Evolutionary conservation across 2,888 invertebrate species (phyloP), one percentile per base, ranked within the genome.

Genomic region (Amitus sp.): DNA sequence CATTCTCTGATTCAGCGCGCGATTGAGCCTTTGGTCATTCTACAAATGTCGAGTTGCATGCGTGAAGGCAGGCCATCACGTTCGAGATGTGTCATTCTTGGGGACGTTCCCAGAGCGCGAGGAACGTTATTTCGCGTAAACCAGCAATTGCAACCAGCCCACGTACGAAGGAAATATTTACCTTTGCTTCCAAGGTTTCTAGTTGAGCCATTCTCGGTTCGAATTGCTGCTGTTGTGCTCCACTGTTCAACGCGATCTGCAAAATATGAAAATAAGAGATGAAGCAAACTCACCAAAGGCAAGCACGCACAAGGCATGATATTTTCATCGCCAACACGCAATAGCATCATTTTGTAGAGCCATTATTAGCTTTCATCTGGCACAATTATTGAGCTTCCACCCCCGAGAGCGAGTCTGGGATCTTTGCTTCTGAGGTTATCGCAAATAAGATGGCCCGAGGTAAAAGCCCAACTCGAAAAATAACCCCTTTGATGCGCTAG

Each of bases 101-200:
- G 47, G 34, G 33, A 47, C 47, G 15, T 50, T 60, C 39, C 18
- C 18, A 12, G 15, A 53, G 49, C 37, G 37, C 17, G 27, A 23
- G 15, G n/a, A 50, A 50, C 42, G n/a, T n/a, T n/a, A 51, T 57
- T 56, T 33, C 23, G 45, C 27, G 45, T 40, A 13, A 53, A 13
- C 37, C 33, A 49, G 42, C 34, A 37, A 49, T 20, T 52, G 17
- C 20, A 33, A 30, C 13, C 28, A 18, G 28, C 33, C 37, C 10
- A 43, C 10, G 45, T n/a, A n/a, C n/a, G 52, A 62, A 37, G 47
- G 56, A 55, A 63, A 63, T 47, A 54, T 60, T 73, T 83, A 91
- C 91, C 88, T 91, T 91, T 67, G 91, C 91, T 83, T 91, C 92
- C 77, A 92, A 84, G 68, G 87, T 90, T 82, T 91, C 91, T 74